These are phyloP conservation scores for Leptinotarsa defecta DNA, from an alignment of 1,140 invertebrate species.

Conservation along the genomic window DNA sequence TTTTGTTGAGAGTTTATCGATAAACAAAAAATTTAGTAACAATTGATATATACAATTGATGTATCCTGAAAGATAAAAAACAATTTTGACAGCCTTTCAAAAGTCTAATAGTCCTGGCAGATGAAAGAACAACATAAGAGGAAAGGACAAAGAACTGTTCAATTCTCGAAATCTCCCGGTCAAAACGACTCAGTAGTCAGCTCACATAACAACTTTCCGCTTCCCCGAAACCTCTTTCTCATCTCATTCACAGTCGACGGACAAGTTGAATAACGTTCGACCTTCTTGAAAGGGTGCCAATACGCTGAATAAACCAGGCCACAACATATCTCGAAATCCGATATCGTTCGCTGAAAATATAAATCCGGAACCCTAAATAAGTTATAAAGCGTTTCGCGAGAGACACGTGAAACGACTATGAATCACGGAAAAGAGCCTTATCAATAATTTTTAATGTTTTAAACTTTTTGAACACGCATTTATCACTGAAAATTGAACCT, in stretches of 20 bases:
- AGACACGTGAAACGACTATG: conserved; percentile 22
- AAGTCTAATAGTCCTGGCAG: too few species aligned
- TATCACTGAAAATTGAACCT: conserved; percentile 22
- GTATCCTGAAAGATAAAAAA: too few species aligned
- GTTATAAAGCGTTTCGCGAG: conserved; percentile 4
- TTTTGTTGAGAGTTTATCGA: too few species aligned
- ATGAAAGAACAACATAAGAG: too few species aligned
- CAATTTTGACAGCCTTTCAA: too few species aligned
- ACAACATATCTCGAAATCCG: background rate
- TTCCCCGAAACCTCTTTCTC: too few species aligned
- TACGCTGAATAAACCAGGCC: background rate
- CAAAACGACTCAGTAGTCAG: too few species aligned
- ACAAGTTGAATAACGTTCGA: background rate
- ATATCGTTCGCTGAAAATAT: conserved; percentile 1
- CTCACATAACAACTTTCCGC: too few species aligned
- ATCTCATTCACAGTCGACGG: background rate
- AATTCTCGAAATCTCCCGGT: too few species aligned
- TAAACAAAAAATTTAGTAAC: too few species aligned
- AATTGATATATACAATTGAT: too few species aligned
- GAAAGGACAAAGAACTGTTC: too few species aligned
- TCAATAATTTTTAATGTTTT: conserved; percentile 30
- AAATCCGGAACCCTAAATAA: background rate
- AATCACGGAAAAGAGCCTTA: conserved; percentile 21
- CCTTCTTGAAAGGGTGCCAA: background rate
- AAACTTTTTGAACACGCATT: conserved; percentile 20